phyloP scores from a whole-genome alignment of 2,113 vertebrate species.

The Marmota flaviventris region DNA sequence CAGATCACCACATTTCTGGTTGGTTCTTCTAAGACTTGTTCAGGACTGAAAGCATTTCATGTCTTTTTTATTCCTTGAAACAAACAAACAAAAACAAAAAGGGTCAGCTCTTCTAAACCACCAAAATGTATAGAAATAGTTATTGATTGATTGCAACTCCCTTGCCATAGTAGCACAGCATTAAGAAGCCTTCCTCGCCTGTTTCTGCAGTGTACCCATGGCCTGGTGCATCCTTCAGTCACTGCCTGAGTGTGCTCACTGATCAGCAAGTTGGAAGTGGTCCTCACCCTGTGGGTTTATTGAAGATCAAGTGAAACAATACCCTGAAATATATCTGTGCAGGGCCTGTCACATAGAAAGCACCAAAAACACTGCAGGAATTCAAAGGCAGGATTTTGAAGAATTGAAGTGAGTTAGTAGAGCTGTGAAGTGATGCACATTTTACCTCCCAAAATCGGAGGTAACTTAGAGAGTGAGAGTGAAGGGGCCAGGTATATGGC shows the following conservation, averaged over 20 bases:
- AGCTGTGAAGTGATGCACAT: neutral
- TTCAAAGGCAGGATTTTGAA: neutral
- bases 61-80: neutral
- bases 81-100: neutral
- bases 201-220: neutral
- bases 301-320: neutral
- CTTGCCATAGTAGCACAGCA: neutral
- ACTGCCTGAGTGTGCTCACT: neutral
- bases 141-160: neutral
- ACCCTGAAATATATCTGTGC: neutral
- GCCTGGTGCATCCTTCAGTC: neutral
- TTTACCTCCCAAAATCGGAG: neutral
- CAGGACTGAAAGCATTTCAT: neutral
- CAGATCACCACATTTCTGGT: neutral
- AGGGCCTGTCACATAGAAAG: neutral
- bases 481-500: too few relatives aligned
- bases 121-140: neutral
- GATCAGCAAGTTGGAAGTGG: neutral
- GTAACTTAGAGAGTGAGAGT: neutral
- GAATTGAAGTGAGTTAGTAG: neutral
- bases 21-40: neutral
- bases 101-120: neutral
- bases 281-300: neutral
- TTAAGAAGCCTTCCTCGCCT: neutral
- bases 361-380: neutral